Percentiles rank a stretch among this genome's conserved stretches.
Conservation (phyloP, 1,140 invertebrate species). For the Drosophila tropicalis region DNA sequence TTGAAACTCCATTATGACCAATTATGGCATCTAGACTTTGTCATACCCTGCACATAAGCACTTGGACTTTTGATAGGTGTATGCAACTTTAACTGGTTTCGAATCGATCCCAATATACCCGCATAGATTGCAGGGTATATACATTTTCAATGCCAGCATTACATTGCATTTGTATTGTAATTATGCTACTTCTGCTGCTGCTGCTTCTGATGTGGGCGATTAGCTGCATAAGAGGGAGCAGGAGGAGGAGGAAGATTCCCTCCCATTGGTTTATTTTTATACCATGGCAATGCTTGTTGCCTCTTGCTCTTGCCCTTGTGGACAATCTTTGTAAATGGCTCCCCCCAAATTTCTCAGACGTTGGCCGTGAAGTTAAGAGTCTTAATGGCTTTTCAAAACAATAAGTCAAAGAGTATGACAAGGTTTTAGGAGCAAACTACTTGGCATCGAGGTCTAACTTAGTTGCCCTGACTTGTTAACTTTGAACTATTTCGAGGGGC, state of each 20-base stretch:
- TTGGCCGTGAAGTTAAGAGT: slow-evolving; percentile 69
- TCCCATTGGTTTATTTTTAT: slow-evolving; percentile 63
- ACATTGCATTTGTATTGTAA: slow-evolving; percentile 49
- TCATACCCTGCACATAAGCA: background rate
- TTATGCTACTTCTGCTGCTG: slow-evolving; percentile 40
- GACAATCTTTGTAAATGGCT: slow-evolving; percentile 52
- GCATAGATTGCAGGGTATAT: background rate
- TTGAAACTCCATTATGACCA: background rate
- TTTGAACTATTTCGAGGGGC: background rate
- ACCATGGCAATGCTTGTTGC: slow-evolving; percentile 9
- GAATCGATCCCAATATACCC: background rate
- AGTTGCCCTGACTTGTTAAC: slow-evolving; percentile 18
- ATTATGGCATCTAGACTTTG: background rate
- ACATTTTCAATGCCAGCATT: slow-evolving; percentile 67
- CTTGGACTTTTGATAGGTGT: no score
- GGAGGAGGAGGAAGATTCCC: slow-evolving; percentile 17
- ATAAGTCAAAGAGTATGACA: no score
- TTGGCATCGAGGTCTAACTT: slow-evolving; percentile 26
- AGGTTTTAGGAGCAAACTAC: no score
- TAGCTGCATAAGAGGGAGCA: slow-evolving; percentile 19
- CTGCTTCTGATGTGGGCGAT: slow-evolving; percentile 30
- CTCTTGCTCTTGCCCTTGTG: slow-evolving; percentile 43
- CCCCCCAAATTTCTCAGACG: slow-evolving; percentile 34
- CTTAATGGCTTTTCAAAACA: slow-evolving; percentile 33
- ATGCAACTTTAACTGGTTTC: no score